Conservation (phyloP, 2,888 invertebrate species). For the Encarsia formosa region DNA sequence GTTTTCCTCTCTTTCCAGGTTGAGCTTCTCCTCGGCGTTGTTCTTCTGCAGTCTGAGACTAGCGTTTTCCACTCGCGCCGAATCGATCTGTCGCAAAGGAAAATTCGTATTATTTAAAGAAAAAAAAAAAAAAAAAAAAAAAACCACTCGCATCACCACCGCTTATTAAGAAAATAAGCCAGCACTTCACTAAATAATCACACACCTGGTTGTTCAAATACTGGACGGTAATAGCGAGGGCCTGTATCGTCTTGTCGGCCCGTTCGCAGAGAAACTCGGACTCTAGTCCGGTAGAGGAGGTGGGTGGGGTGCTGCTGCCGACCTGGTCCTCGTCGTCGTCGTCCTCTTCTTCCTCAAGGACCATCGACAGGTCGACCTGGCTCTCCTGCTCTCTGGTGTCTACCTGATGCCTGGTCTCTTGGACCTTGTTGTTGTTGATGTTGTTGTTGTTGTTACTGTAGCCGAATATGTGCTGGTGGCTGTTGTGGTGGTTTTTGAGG, state of each 20-base stretch:
- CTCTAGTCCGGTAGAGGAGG: not conserved
- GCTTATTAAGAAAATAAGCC: not conserved
- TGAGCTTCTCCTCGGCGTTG: constrained; percentile 44
- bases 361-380: not conserved
- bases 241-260: constrained; percentile 70
- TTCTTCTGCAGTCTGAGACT: constrained; percentile 35
- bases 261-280: constrained; percentile 36
- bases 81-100: too few species aligned
- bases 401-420: not conserved
- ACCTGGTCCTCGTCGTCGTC: constrained; percentile 14
- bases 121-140: not conserved
- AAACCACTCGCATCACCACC: constrained; percentile 10
- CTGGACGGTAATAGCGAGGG: constrained; percentile 78
- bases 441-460: not conserved
- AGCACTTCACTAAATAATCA: constrained; percentile 33
- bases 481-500: not conserved
- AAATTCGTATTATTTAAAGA: too few species aligned
- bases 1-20: constrained; percentile 42
- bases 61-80: too few species aligned
- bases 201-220: constrained; percentile 67
- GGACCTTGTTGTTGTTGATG: not conserved
- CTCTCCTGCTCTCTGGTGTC: not conserved
- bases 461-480: not conserved
- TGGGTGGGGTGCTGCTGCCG: not conserved
- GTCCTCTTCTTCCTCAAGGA: too few species aligned